phyloP scores from a whole-genome alignment of 2,797 vertebrate genomes.

The Pangasius macronema region DNA sequence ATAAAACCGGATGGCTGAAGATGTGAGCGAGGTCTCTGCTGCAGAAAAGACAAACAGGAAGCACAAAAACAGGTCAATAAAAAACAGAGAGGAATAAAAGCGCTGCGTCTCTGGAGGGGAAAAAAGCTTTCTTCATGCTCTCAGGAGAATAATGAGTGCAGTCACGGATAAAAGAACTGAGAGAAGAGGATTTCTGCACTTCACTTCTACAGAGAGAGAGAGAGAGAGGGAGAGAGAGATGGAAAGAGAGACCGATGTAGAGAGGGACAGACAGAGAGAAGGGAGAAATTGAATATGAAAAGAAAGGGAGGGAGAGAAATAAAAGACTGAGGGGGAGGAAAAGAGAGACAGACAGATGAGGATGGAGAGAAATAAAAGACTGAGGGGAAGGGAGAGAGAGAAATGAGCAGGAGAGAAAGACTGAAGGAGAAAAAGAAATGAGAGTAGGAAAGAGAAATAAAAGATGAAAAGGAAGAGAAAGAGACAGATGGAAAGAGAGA shows the following conservation, averaged over 20 bases:
- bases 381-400: conserved; percentile 18
- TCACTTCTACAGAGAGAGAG: conserved; percentile 1
- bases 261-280: neutral
- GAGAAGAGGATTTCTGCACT: conserved; percentile 48
- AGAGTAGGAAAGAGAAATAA: too few relatives aligned
- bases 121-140: conserved; percentile 37
- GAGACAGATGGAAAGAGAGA: too few relatives aligned
- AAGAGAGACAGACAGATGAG: too few relatives aligned
- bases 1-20: conserved; percentile 10
- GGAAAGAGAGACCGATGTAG: neutral
- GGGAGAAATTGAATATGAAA: neutral
- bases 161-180: conserved; percentile 50
- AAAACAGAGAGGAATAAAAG: conserved; percentile 21
- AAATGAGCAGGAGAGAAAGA: neutral
- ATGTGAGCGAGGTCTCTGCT: conserved; percentile 26
- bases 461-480: too few relatives aligned
- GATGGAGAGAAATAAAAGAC: too few relatives aligned
- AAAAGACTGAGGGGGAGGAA: neutral
- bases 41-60: conserved; percentile 42
- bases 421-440: too few relatives aligned
- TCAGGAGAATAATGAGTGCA: conserved; percentile 50
- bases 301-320: neutral
- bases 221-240: neutral
- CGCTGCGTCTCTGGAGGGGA: conserved; percentile 21
- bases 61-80: conserved; percentile 41